Percentiles rank a stretch among this genome's conserved stretches.
Conservation (phyloP, 2,113 vertebrate genomes). For the Tichodroma muraria region DNA sequence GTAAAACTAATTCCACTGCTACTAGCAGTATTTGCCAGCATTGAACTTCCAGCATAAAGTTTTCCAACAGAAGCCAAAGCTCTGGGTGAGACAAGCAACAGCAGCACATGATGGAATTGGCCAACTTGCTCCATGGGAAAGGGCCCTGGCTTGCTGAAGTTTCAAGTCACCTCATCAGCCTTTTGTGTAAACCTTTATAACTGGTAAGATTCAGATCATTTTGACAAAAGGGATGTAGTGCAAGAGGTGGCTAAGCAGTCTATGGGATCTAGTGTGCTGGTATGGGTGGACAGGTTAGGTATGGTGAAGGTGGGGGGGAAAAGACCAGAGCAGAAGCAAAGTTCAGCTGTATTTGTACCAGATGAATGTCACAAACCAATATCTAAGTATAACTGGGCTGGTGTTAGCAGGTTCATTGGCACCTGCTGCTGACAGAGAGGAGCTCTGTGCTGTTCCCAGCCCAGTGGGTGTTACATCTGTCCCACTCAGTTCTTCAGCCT, state of each 20-base stretch:
- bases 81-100: not conserved
- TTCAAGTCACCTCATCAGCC: not conserved
- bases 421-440: not conserved
- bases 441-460: not conserved
- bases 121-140: not conserved
- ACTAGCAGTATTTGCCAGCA: not conserved
- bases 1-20: not conserved
- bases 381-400: not conserved
- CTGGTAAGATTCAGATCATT: rapidly evolving
- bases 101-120: not conserved
- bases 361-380: not conserved
- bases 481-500: not conserved
- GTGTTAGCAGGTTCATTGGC: not conserved
- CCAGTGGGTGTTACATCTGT: not conserved
- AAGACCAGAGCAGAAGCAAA: not conserved
- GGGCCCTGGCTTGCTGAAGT: not conserved
- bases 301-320: rapidly evolving
- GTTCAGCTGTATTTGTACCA: not conserved
- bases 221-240: not conserved
- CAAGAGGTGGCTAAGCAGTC: not conserved
- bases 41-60: not conserved
- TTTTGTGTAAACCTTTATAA: not conserved
- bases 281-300: not conserved
- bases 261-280: not conserved
- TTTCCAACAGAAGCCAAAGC: not conserved